Base-by-base conservation (phyloP, 2,113 vertebrate genomes). In the Azemiops feae region DNA sequence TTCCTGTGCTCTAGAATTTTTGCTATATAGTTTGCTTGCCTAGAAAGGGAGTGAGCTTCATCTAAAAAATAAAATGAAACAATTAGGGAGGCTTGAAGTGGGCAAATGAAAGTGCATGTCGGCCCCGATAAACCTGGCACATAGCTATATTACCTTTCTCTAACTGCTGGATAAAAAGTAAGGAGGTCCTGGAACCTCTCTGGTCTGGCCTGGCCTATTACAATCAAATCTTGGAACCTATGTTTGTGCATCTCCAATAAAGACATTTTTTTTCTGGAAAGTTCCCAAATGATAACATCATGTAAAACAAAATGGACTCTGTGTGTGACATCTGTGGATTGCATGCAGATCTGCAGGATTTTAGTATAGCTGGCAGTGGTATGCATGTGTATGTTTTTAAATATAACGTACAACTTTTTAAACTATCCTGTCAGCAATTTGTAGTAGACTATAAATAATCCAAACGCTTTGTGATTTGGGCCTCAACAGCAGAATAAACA, bases 401-500 rank as follows among this genome's bases (percentile, higher is more conserved):
- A n/a, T 23, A 11, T 60, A 58, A 58, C 30, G 5, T 50, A 60
- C 23, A 85, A 58, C 4, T 30, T 43, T 90, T 64, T 7, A 81
- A 81, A 91, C 53, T 3, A 23, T n/a, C 22, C 27, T n/a, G 45
- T 52, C 23, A 90, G 43, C 45, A 50, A n/a, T 9, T n/a, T 30
- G 54, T 50, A 81, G 16, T 20, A 91, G 43, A 60, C 54, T 87
- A 60, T 60, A 87, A 60, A 60, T 92, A 92, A 87, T 23, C 53
- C 53, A 85, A 55, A 91, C 11, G 30, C 45, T 92, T 87, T 87
- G 86, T 25, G 47, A 88, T 88, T 34, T 55, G 90, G 45, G 34
- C 7, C 74, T 92, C 50, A 85, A 85, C 91, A 52, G 55, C 30
- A 87, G 81, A 64, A 87, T 92, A 92, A 50, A 92, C 27, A 87